phyloP scores from a whole-genome alignment of 2,888 invertebrate genomes.

The Drosophila vallismaia region DNA sequence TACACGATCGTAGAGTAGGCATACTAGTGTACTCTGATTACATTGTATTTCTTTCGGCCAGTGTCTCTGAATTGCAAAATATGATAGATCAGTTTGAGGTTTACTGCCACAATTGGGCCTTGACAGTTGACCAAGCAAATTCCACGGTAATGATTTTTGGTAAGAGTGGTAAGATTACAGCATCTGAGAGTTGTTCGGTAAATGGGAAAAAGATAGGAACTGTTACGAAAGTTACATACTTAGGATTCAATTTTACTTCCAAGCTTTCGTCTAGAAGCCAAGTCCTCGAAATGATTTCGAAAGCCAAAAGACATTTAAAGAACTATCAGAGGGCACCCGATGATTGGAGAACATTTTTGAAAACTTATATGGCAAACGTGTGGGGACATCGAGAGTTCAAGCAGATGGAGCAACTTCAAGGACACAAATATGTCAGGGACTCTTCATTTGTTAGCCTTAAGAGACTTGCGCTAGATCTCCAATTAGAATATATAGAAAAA shows the following conservation, averaged over 20 bases:
- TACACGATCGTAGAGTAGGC: conserved; percentile 9
- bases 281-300: background rate
- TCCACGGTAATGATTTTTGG: background rate
- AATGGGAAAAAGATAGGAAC: background rate
- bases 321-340: background rate
- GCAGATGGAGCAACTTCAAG: background rate
- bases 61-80: background rate
- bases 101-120: background rate
- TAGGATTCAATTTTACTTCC: background rate
- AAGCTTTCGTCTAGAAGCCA: background rate
- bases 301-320: background rate
- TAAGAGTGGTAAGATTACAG: background rate
- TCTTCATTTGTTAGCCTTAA: background rate
- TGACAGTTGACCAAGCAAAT: background rate
- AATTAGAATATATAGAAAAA: background rate
- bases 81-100: background rate
- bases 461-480: background rate
- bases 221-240: background rate
- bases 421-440: background rate
- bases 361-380: background rate
- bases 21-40: background rate
- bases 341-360: background rate
- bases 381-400: background rate
- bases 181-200: background rate
- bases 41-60: background rate